phyloP scores from a whole-genome alignment of 2,888 invertebrate genomes.

The Brachyptera putata region DNA sequence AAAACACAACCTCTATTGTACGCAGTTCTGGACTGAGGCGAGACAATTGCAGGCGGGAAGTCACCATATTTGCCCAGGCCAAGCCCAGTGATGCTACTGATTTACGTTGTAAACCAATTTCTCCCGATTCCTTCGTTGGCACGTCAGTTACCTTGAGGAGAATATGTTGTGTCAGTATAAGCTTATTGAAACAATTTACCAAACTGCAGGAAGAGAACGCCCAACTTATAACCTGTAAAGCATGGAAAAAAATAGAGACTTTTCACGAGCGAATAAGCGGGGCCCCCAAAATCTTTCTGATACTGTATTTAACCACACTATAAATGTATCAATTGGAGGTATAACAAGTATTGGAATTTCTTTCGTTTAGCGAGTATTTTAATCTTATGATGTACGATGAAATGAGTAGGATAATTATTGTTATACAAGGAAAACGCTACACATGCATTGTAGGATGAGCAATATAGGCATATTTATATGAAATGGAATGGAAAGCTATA shows the following conservation, averaged over 20 bases:
- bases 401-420: too few relatives aligned
- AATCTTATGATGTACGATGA: too few relatives aligned
- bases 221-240: too few relatives aligned
- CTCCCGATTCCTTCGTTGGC: background rate
- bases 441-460: too few relatives aligned
- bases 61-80: constrained; percentile 62
- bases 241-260: too few relatives aligned
- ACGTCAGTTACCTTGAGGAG: constrained; percentile 34
- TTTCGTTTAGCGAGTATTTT: background rate
- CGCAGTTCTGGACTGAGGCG: constrained; percentile 40
- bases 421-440: too few relatives aligned
- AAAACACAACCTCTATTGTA: constrained; percentile 53
- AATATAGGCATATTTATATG: too few relatives aligned
- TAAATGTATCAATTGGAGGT: too few relatives aligned
- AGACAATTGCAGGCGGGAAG: constrained; percentile 53
- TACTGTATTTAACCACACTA: too few relatives aligned
- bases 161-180: background rate
- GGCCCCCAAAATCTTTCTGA: too few relatives aligned
- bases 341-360: background rate
- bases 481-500: too few relatives aligned
- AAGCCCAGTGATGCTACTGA: constrained; percentile 58
- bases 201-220: background rate
- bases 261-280: too few relatives aligned
- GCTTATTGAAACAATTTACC: background rate
- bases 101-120: constrained; percentile 30